Evolutionary conservation across 64 coral and sea anemone genomes (phyloP), one percentile per base, ranked within the genome.

Genomic region (Montipora foliosa): DNA sequence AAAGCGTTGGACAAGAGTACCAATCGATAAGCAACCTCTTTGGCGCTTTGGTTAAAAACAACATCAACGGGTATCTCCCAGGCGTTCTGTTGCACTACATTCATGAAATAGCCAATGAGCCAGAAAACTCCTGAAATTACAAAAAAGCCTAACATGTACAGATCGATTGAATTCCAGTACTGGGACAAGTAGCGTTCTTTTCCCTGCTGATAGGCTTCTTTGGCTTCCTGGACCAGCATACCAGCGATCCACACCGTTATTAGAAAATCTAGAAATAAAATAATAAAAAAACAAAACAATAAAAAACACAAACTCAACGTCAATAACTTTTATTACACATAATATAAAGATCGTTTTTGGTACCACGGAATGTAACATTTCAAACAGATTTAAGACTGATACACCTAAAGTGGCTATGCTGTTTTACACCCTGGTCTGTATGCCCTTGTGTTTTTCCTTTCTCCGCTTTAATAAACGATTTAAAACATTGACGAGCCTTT

Each of bases 151-250:
- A 97, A 78, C 95, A 97, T 94, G 11, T 92, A 16, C 2, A 97
- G 53, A 13, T 89, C 94, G 47, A 88, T 77, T 47, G 94, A 68
- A n/a, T 97, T 97, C 95, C 95, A 97, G 49, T 78, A 88, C 37
- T 89, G 84, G 17, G 95, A 97, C 46, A 94, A 52, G 71, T 97
- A 97, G 2, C 95, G 84, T 55, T 97, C 89, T 78, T 75, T 87
- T 70, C 95, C 95, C 52, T 97, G 85, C 13, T 89, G 82, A 68
- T 76, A 88, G 5, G 85, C 87, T 66, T 97, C 92, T 79, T 97
- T 97, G 16, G 57, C 50, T 48, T 97, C 95, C 53, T 97, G 92
- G 5, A 97, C 37, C 44, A 94, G 19, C 46, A 91, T 61, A 49
- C 95, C 95, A 37, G 72, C 22, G 52, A 89, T 92, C 95, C 95